Percentiles rank a stretch among this genome's conserved stretches.
These are phyloP conservation scores for Saccopteryx leptura DNA, from an alignment of 2,113 vertebrate genomes.

Conservation along the genomic window DNA sequence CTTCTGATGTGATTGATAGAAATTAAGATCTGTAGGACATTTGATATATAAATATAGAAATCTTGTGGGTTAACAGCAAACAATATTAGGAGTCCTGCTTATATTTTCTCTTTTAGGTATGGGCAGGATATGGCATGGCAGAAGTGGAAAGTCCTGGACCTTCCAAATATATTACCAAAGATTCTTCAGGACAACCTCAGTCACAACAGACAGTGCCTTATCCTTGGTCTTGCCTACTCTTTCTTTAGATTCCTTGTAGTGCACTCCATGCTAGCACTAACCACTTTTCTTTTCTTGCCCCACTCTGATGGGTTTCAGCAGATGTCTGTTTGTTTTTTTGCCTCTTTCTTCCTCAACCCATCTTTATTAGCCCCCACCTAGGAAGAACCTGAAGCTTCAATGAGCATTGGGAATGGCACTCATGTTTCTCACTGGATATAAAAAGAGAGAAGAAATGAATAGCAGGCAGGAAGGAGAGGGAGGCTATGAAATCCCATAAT, in stretches of 20 bases:
- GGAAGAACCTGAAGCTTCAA: not conserved
- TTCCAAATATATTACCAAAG: not conserved
- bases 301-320: not conserved
- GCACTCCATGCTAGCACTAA: not conserved
- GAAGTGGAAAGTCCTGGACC: not conserved
- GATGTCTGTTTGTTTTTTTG: not conserved
- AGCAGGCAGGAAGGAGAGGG: not conserved
- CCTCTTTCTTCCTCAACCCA: not conserved
- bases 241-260: not conserved
- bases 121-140: not conserved
- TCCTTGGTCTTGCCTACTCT: not conserved
- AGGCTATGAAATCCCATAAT: not conserved
- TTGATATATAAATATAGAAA: not conserved
- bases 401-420: not conserved
- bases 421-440: not conserved
- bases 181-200: not conserved
- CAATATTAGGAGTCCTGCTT: not conserved
- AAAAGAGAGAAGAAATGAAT: not conserved
- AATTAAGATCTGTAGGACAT: not conserved
- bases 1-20: constrained; percentile 7
- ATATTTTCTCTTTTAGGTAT: not conserved
- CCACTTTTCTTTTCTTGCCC: not conserved
- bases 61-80: not conserved
- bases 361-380: not conserved
- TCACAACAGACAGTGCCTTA: not conserved